Conservation (phyloP, 2,797 vertebrate species). For the Amniataba percoides region DNA sequence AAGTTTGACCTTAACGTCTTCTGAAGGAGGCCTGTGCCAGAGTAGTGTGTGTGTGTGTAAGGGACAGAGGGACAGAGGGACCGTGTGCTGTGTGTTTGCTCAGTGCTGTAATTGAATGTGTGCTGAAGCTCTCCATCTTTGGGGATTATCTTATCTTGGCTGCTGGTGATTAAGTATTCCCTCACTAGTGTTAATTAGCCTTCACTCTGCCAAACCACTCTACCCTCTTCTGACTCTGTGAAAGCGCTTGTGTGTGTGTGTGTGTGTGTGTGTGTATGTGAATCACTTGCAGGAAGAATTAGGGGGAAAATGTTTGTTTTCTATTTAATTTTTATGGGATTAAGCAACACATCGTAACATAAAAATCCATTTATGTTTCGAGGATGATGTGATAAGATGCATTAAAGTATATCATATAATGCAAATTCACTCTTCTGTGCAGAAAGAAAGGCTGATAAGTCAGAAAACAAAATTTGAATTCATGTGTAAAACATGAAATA, state of each 20-base stretch:
- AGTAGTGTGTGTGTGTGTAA: conserved; percentile 24
- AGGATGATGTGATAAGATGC: neutral
- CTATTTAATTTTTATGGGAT: conserved; percentile 1
- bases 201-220: conserved; percentile 78
- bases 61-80: conserved; percentile 21
- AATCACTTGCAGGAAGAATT: conserved; percentile 17
- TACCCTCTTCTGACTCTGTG: conserved; percentile 62
- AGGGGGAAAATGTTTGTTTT: neutral
- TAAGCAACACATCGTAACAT: neutral
- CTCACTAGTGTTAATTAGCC: conserved; percentile 86
- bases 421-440: no score
- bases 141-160: conserved; percentile 84
- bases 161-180: conserved; percentile 85
- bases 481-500: neutral
- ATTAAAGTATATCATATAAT: neutral
- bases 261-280: conserved; percentile 12
- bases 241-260: neutral
- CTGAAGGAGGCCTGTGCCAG: conserved; percentile 46
- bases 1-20: conserved; percentile 54
- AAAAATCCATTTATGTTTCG: conserved; percentile 3
- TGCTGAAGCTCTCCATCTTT: conserved; percentile 80
- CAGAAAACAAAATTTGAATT: neutral
- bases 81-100: conserved; percentile 61
- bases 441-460: neutral
- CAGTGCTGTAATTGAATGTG: conserved; percentile 84